Base-by-base conservation (phyloP, 2,888 invertebrate species). In the Rhodophaea formosa region DNA sequence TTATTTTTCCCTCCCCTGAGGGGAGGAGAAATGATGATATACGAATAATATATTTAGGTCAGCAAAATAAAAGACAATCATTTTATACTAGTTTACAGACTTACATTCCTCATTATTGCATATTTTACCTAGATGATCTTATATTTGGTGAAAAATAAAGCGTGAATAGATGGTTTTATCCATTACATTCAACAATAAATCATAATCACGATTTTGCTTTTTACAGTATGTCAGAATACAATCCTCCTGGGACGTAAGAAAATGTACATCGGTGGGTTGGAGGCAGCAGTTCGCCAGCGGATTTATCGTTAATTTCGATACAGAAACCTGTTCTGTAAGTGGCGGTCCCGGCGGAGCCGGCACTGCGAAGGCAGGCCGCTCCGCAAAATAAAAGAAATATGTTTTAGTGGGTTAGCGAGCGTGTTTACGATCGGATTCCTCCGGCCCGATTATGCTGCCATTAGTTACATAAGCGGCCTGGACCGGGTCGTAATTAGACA, bases 401-500 rank as follows among this genome's bases (percentile, higher is more conserved):
- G 85, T 89, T 90, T 91, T 90, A 90, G 89, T 91, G 86, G 90
- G 90, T 90, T 90, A 91, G 86, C 86, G 77, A 88, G 86, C 82
- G 80, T 87, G 86, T 88, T 89, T 86, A 88, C 85, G 87, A 86
- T 86, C 84, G 80, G 80, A 86, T 86, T 86, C 84, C 83, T 77
- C 71, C 64, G 75, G 70, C 68, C 65, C 77, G 84, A 88, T 89
- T 86, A 86, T 83, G 79, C 84, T 71, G 77, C 83, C 85, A 84
- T 87, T 84, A 84, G 84, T 88, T 87, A 86, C 83, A 82, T 87
- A 87, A 88, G 80, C 76, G 76, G 70, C 64, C 67, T 72, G 72
- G 72, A 64, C 73, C 74, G 69, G 69, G 66, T 66, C 71, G 74
- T 82, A 85, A 86, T 88, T 86, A 85, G 80, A 79, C 78, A 77